Evolutionary conservation across 2,113 vertebrate species (phyloP).

Genomic region (Empidonax traillii): DNA sequence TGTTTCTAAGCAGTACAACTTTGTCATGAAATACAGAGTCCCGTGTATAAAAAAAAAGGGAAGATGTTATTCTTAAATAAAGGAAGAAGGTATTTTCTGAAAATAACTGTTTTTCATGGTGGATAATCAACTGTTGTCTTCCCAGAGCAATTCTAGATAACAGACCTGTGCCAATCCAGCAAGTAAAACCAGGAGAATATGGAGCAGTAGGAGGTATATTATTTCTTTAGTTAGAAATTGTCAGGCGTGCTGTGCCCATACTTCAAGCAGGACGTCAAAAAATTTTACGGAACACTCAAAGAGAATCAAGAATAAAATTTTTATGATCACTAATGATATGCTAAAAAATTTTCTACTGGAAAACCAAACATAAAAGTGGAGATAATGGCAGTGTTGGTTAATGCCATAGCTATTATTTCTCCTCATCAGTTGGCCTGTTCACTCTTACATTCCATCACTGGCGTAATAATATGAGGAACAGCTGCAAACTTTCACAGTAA

Average conservation of each 20-base stretch:
- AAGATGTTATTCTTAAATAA: background rate
- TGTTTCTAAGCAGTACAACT: background rate
- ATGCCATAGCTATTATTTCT: conserved; percentile 7
- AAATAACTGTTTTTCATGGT: background rate
- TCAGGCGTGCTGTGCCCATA: background rate
- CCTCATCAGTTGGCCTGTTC: conserved; percentile 41
- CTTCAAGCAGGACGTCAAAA: background rate
- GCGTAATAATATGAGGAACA: conserved; percentile 61
- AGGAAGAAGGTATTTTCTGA: background rate
- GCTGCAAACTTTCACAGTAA: conserved; percentile 76
- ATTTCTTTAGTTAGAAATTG: background rate
- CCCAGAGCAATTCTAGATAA: background rate
- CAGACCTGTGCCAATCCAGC: background rate
- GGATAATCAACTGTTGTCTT: background rate
- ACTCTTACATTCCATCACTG: conserved; percentile 44
- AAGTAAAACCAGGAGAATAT: background rate
- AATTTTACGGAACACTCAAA: background rate
- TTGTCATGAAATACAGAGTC: background rate
- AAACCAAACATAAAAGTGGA: background rate
- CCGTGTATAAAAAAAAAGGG: background rate
- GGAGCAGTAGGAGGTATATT: background rate
- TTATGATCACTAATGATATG: background rate
- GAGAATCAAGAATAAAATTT: background rate
- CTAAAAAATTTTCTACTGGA: background rate
- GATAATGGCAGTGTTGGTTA: background rate